Evolutionary conservation across 2,113 vertebrate genomes (phyloP).

Genomic region (Muntiacus muntjak): DNA sequence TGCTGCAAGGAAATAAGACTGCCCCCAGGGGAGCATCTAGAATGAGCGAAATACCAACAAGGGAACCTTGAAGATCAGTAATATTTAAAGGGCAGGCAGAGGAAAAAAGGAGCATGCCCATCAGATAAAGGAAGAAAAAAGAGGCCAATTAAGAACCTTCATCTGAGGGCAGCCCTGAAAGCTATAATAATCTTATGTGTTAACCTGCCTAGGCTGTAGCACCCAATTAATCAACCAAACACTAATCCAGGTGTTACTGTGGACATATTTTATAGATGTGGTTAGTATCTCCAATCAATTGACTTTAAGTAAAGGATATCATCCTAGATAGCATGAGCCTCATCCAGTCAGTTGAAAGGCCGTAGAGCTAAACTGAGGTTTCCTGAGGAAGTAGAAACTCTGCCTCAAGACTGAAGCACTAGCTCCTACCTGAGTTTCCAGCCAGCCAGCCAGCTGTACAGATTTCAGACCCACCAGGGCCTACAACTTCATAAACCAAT

Average conservation of each 20-base stretch:
- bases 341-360: not conserved
- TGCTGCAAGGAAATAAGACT: not conserved
- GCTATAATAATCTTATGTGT: not conserved
- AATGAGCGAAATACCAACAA: not conserved
- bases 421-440: not conserved
- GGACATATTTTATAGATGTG: not conserved
- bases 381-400: not conserved
- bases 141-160: not conserved
- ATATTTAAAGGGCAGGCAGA: not conserved
- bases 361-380: not conserved
- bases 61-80: not conserved
- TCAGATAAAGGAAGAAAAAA: not conserved
- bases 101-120: not conserved
- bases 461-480: not conserved
- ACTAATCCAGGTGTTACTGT: not conserved
- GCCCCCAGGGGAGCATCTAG: not conserved
- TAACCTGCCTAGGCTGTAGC: not conserved
- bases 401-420: not conserved
- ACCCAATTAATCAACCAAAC: not conserved
- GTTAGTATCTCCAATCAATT: not conserved
- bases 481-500: no score
- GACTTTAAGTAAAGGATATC: not conserved
- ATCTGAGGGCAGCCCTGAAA: not conserved
- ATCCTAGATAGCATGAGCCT: not conserved
- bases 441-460: no score